A percentile compares a stretch with the other conserved stretches of the same genome.
These are phyloP conservation scores for Tenthredo livida DNA, from an alignment of 2,888 invertebrate genomes.

Conservation along the genomic window DNA sequence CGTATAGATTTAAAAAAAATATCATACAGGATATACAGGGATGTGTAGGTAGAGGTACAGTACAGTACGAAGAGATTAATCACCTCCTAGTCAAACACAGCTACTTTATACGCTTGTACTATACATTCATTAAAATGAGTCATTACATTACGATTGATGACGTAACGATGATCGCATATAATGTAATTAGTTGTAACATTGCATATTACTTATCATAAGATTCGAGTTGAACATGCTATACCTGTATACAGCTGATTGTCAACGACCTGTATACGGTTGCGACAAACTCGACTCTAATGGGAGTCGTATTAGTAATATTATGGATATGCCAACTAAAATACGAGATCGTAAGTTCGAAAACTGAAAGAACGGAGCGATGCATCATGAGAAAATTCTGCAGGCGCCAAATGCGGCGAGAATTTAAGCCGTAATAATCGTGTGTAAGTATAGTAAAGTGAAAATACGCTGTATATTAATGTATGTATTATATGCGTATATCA, in stretches of 20 bases:
- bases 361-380: neutral
- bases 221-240: neutral
- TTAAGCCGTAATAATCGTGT: neutral
- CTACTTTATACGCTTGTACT: neutral
- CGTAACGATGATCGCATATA: slow-evolving; percentile 2
- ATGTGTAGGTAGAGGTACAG: neutral
- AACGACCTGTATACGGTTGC: neutral
- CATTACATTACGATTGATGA: slow-evolving; percentile 39
- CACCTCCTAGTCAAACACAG: slow-evolving; percentile 6
- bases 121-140: slow-evolving; percentile 38
- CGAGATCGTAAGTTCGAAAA: neutral
- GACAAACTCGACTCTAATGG: neutral
- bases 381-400: neutral
- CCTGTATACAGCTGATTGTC: neutral
- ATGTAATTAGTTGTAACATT: neutral
- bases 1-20: neutral
- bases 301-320: neutral
- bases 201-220: neutral
- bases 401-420: neutral
- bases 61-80: slow-evolving; percentile 35
- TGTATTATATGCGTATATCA: neutral
- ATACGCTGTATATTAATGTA: neutral
- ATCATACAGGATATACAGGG: neutral
- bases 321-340: neutral
- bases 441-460: neutral